Conservation (phyloP, 2,888 invertebrate genomes). For the Napeogenes inachia region DNA sequence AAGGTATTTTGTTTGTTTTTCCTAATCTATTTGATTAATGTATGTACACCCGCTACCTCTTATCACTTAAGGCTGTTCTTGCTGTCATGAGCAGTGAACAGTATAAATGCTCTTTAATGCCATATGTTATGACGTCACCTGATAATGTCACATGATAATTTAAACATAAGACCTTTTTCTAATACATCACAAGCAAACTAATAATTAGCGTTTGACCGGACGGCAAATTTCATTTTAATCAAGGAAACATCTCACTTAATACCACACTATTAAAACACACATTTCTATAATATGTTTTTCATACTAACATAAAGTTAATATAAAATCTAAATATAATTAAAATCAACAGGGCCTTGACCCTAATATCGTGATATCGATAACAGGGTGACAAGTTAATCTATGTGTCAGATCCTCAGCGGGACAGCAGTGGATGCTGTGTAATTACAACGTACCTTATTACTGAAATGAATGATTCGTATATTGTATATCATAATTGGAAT, state of each 20-base stretch:
- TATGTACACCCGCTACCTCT: slow-evolving; percentile 20
- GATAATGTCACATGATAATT: not conserved
- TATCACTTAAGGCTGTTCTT: slow-evolving; percentile 30
- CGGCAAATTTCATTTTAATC: too few relatives aligned
- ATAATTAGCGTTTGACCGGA: too few relatives aligned
- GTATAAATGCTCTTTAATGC: slow-evolving; percentile 66
- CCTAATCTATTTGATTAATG: too few relatives aligned
- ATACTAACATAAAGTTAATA: too few relatives aligned
- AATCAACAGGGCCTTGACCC: slow-evolving; percentile 17
- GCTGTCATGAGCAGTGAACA: slow-evolving; percentile 61
- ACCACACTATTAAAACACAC: too few relatives aligned
- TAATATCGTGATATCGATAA: slow-evolving; percentile 32
- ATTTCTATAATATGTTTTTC: too few relatives aligned
- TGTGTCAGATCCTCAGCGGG: slow-evolving; percentile 36
- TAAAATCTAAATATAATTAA: not conserved
- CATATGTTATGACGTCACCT: slow-evolving; percentile 48
- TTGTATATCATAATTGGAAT: slow-evolving; percentile 19
- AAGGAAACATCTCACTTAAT: too few relatives aligned
- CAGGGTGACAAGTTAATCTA: slow-evolving; percentile 41
- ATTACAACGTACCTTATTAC: slow-evolving; percentile 36
- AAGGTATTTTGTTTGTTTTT: too few relatives aligned
- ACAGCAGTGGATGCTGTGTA: slow-evolving; percentile 33
- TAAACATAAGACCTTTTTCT: too few relatives aligned
- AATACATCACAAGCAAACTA: too few relatives aligned
- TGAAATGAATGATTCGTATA: slow-evolving; percentile 12